Base-by-base conservation (phyloP, 2,888 invertebrate species). In the Drosophila colorata region DNA sequence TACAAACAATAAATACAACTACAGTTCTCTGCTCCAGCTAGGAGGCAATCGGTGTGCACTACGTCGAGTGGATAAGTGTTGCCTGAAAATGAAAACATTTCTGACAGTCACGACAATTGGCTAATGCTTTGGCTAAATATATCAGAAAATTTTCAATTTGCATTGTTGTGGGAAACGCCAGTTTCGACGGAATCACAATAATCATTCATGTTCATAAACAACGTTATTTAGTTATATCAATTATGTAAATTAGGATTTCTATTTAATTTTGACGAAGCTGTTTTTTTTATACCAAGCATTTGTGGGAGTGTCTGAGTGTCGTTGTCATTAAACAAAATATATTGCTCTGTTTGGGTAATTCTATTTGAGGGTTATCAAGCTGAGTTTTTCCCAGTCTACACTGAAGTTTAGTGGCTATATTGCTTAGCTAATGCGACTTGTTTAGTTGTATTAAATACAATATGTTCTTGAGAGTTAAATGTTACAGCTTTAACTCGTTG, bases 51-150 rank as follows among this genome's bases (percentile, higher is more conserved):
- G 33, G 43, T 37, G 61, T 80, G 66, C 69, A 18, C 84, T 80
- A 61, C 52, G 9, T 31, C 33, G 11, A n/a, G 31, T 33, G 49
- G 59, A 46, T 49, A 46, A 55, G 33, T 20, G 16, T 20, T 47
- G 35, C 52, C 52, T 56, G 57, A 41, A 37, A 53, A 23, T 60
- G 47, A 51, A 40, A 51, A 40, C 47, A 13, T 55, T 56, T 40
- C 33, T 59, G 44, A 38, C 46, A 63, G 78, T 81, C 81, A 81
- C 81, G 81, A 81, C 74, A 64, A 59, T 53, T 37, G 64, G 53
- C n/a, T 25, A 5, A 11, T 47, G 41, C 25, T 64, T 46, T 47
- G 55, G 33, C 33, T 49, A 44, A 7, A 35, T 35, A 31, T 25
- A 18, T 20, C n/a, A 4, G 5, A 9, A 31, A 20, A 0, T 14